Percentiles rank a stretch among this genome's conserved stretches.
Evolutionary conservation across 2,888 invertebrate genomes (phyloP).

Genomic region (Melieria picta): DNA sequence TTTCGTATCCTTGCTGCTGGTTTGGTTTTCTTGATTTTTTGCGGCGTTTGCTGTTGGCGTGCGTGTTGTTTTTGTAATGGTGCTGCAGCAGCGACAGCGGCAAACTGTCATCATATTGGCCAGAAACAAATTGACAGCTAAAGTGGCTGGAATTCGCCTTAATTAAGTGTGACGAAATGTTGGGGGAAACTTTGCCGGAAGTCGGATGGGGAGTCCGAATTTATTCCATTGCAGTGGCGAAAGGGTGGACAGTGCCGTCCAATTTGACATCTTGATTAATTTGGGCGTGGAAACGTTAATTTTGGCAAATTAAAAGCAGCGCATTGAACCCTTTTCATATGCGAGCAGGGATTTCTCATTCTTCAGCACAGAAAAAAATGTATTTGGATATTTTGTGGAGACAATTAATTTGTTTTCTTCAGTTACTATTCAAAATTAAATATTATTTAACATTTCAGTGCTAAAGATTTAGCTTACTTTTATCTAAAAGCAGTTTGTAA

Average conservation of each 20-base stretch:
- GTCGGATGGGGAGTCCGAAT: background rate
- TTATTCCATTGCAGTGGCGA: background rate
- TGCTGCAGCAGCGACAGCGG: background rate
- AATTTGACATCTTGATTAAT: constrained; percentile 37
- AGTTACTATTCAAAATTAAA: no score
- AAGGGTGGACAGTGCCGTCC: constrained; percentile 3
- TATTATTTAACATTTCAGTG: no score
- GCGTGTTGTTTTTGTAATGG: constrained; percentile 11
- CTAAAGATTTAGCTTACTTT: no score
- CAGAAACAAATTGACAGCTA: constrained; percentile 48
- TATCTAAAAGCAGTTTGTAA: no score
- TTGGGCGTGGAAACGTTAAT: constrained; percentile 30
- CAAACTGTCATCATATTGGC: constrained; percentile 48
- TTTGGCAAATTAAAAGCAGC: constrained; percentile 29
- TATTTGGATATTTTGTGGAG: no score
- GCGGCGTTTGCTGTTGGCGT: constrained; percentile 26
- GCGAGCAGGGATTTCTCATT: no score
- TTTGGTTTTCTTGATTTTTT: background rate
- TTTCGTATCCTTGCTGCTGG: constrained; percentile 1
- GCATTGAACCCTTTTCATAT: no score
- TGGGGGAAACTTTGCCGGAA: constrained; percentile 21
- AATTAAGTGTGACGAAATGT: constrained; percentile 44
- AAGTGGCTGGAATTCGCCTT: constrained; percentile 47
- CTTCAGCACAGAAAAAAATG: no score
- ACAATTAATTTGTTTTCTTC: no score